phyloP scores from a whole-genome alignment of 2,888 invertebrate genomes.

The Theodoxus fluviatilis region DNA sequence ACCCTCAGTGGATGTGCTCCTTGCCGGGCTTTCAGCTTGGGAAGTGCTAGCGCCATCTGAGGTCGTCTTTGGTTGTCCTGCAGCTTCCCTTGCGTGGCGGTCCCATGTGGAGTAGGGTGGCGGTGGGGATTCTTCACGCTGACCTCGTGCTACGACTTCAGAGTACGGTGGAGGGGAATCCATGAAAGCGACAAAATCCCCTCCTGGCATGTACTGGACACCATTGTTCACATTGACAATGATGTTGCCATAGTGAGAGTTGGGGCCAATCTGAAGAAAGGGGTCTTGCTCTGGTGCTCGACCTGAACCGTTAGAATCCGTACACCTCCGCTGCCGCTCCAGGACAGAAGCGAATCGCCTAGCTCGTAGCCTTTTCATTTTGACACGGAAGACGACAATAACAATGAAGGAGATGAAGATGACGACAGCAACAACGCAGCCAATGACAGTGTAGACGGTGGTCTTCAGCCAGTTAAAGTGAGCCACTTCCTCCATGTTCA shows the following conservation, averaged over 20 bases:
- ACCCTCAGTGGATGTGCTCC: too few relatives aligned
- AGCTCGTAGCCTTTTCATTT: conserved; percentile 50
- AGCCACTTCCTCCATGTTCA: conserved; percentile 33
- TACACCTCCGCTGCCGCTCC: conserved; percentile 27
- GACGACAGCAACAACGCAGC: conserved; percentile 53
- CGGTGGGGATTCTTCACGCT: conserved; percentile 42
- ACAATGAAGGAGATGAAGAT: conserved; percentile 53
- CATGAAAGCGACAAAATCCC: conserved; percentile 40
- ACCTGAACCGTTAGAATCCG: conserved; percentile 31
- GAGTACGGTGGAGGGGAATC: conserved; percentile 54
- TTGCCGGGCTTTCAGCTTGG: too few relatives aligned
- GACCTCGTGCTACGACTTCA: conserved; percentile 42
- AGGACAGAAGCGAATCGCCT: conserved; percentile 38
- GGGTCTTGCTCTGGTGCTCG: conserved; percentile 41
- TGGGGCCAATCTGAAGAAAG: conserved; percentile 41
- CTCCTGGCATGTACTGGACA: conserved; percentile 50
- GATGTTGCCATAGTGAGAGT: conserved; percentile 50
- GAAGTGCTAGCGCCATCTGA: too few relatives aligned
- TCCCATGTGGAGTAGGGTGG: conserved; percentile 55
- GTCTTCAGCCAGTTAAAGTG: conserved; percentile 54
- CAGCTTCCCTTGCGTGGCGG: too few relatives aligned
- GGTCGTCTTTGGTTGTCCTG: too few relatives aligned
- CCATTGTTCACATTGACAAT: conserved; percentile 59
- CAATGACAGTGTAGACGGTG: conserved; percentile 54
- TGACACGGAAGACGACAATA: conserved; percentile 51